Conservation (phyloP, 2,113 vertebrate genomes). For the Cyphotilapia sp. region DNA sequence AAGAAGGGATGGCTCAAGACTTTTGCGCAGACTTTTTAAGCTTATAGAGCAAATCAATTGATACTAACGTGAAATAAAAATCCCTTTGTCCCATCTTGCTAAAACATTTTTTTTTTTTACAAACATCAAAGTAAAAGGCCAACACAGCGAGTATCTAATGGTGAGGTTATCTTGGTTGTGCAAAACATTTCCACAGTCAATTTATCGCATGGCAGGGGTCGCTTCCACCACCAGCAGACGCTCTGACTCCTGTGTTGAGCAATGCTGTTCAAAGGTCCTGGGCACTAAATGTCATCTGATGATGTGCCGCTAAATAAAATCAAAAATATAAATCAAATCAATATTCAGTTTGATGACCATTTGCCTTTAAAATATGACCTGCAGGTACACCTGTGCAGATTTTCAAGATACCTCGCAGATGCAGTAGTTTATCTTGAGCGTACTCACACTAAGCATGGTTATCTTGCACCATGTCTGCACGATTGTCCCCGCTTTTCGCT, state of each 20-base stretch:
- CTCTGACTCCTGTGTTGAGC: background rate
- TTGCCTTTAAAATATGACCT: background rate
- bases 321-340: background rate
- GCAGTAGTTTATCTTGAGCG: background rate
- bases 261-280: background rate
- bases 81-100: background rate
- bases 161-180: background rate
- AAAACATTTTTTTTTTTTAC: background rate
- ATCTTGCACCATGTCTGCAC: background rate
- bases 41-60: background rate
- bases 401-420: background rate
- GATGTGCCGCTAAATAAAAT: background rate
- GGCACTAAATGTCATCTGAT: background rate
- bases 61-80: background rate
- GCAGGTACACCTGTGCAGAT: background rate
- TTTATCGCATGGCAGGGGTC: background rate
- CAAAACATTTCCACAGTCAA: background rate
- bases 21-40: background rate
- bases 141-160: background rate
- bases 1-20: background rate
- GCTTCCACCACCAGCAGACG: background rate
- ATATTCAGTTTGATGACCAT: background rate
- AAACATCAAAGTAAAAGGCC: background rate
- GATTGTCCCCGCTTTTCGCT: background rate
- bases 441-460: background rate